A percentile compares a stretch with the other conserved stretches of the same genome.
These are phyloP conservation scores for Babyrousa celebensis DNA, from an alignment of 2,797 vertebrate species.

Conservation along the genomic window DNA sequence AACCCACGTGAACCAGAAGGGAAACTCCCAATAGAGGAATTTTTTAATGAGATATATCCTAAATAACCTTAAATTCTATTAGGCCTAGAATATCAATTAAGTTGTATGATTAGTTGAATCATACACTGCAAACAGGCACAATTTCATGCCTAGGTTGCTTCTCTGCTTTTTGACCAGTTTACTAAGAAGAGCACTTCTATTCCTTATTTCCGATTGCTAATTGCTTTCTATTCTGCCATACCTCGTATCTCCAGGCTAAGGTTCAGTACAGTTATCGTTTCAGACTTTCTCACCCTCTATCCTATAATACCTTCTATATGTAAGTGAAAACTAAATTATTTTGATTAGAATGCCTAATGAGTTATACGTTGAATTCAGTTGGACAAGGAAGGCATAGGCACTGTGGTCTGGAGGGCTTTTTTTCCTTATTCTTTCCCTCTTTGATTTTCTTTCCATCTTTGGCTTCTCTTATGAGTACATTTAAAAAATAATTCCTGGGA, in stretches of 20 bases:
- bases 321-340: constrained; percentile 34
- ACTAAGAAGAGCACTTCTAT: background rate
- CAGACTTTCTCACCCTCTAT: background rate
- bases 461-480: background rate
- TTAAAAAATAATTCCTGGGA: background rate
- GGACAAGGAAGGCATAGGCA: background rate
- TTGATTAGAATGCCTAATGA: background rate
- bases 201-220: background rate
- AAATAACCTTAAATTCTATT: background rate
- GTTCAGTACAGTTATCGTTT: background rate
- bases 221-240: background rate
- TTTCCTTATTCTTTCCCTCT: background rate
- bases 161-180: background rate
- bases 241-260: background rate
- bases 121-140: background rate
- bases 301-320: background rate
- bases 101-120: background rate
- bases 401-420: background rate
- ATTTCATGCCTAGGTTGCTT: background rate
- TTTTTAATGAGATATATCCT: background rate
- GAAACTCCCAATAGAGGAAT: no score
- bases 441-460: background rate
- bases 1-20: no score
- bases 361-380: background rate
- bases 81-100: background rate